Percentiles rank a stretch among this genome's conserved stretches.
Evolutionary conservation across 2,888 invertebrate species (phyloP).

Genomic region (Protonemura montana): DNA sequence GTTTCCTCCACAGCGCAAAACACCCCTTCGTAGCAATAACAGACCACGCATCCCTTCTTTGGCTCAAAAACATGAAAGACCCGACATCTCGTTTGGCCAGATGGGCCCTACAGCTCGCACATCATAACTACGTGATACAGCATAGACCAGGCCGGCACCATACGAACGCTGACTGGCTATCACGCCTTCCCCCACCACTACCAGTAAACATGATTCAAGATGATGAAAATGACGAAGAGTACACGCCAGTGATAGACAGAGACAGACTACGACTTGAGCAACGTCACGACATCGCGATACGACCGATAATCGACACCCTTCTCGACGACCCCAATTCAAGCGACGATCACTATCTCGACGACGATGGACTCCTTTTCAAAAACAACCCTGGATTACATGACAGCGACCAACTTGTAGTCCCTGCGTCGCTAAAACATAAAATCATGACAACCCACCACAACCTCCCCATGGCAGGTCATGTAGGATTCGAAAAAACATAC

Average conservation of each 20-base stretch:
- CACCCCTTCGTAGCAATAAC: conserved; percentile 46
- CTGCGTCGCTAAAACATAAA: not conserved
- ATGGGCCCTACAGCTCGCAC: conserved; percentile 45
- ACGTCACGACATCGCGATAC: not conserved
- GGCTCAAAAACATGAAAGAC: conserved; percentile 47
- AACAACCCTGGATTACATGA: not conserved
- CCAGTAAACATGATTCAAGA: not conserved
- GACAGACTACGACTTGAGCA: not conserved
- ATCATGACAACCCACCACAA: not conserved
- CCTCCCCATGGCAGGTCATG: not conserved
- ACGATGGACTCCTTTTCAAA: not conserved
- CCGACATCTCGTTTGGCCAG: conserved; percentile 44
- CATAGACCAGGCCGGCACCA: conserved; percentile 48
- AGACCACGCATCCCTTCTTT: conserved; percentile 48
- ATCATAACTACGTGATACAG: conserved; percentile 42
- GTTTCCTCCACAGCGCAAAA: conserved; percentile 46
- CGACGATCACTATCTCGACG: not conserved
- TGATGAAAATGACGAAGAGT: too few relatives aligned
- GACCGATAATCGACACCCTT: not conserved
- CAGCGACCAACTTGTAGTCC: not conserved
- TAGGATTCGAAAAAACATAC: not conserved
- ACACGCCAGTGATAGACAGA: not conserved
- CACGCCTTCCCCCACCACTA: not conserved
- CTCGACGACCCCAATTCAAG: not conserved
- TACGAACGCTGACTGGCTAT: conserved; percentile 48